Evolutionary conservation across 1,140 invertebrate genomes (phyloP).

Genomic region (Eriosoma lanigerum): DNA sequence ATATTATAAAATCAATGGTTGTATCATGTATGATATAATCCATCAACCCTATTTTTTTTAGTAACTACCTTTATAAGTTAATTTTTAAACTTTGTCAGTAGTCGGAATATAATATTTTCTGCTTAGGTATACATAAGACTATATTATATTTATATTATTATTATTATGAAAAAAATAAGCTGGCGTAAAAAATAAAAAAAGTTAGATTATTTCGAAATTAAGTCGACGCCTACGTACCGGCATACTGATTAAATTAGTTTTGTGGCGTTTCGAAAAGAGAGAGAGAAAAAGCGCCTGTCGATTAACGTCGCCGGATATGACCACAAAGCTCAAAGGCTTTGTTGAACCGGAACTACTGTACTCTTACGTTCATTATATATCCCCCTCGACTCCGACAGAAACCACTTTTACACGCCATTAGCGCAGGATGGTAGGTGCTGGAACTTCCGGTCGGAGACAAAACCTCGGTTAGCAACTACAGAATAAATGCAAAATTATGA

Average conservation of each 20-base stretch:
- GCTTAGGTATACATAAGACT: no score
- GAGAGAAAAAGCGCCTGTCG: neutral
- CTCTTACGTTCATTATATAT: conserved; percentile 10
- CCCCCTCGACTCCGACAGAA: neutral
- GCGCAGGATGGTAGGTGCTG: neutral
- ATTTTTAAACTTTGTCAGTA: no score
- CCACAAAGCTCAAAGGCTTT: conserved; percentile 7
- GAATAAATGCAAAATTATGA: neutral
- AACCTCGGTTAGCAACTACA: neutral
- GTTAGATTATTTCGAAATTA: neutral
- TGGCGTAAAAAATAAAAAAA: no score
- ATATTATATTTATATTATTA: no score
- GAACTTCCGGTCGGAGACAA: conserved; percentile 19
- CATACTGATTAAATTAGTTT: conserved; percentile 14
- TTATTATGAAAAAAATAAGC: no score
- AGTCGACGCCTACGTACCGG: neutral
- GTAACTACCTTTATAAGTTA: no score
- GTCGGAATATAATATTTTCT: no score
- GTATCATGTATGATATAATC: no score
- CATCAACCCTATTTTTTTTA: no score
- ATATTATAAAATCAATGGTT: no score
- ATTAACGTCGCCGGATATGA: conserved; percentile 19
- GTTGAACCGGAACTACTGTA: conserved; percentile 23
- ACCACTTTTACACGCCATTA: conserved; percentile 22
- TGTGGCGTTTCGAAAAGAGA: neutral